Evolutionary conservation across 2,113 vertebrate species (phyloP), one percentile per base, ranked within the genome.

Genomic region (Gambusia holbrooki): DNA sequence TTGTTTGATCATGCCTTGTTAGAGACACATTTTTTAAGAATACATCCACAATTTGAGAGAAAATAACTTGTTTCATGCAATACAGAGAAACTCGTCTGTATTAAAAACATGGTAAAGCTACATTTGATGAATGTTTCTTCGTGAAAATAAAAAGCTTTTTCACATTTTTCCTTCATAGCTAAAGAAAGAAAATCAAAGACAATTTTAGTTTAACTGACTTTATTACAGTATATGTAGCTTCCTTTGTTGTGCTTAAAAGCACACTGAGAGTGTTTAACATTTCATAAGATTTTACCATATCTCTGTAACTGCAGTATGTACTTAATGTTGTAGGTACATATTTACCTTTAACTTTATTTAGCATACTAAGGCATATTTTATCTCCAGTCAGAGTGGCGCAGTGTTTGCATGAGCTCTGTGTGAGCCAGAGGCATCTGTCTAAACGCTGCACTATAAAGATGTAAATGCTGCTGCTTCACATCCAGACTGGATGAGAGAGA

Each of bases 381-480:
- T 42, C 33, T 67, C 11, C n/a, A 67, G 37, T 42, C 65, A 42
- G 37, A 42, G 4, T 67, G 5, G n/a, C 28, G 28, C 19, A n/a
- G 2, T 42, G 45, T 64, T 22, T 65, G 32, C 40, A 14, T 71
- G 48, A 8, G 48, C 48, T 64, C 1, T 8, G 48, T 71, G n/a
- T 66, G 60, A 51, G 28, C 48, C 71, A 19, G 28, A 69, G 68
- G 71, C 37, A 15, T 9, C 37, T 54, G 61, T 75, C 64, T 54
- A 61, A 37, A 79, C 7, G 40, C 67, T 62, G 40, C 48, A 66
- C 35, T 11, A 29, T 66, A 54, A 80, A 69, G 54, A 81, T 32
- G 30, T 45, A 73, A 78, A 72, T 54, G 51, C 32, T 40, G 54
- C 0, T 33, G 45, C 75, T 42, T 84, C 74, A 78, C 29, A 73